Evolutionary conservation across 2,113 vertebrate species (phyloP), one percentile per base, ranked within the genome.

Genomic region (Actinemys pallida): DNA sequence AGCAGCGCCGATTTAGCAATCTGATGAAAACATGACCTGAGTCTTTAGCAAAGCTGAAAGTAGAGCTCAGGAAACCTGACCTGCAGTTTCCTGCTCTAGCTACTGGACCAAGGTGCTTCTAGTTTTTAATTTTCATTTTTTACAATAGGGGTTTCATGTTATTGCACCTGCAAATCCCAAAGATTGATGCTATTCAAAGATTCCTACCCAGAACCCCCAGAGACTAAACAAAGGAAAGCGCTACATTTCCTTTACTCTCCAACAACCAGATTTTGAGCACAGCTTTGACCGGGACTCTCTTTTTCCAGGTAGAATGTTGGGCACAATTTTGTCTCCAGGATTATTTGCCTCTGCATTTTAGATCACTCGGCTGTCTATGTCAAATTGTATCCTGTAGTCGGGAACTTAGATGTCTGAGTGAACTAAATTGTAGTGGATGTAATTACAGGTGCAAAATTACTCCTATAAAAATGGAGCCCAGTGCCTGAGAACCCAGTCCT

Each of bases 31-130:
- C 16, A 4, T 19, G 16, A 35, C 31, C 0, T 3, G 86, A 83
- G 59, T 96, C 82, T 93, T 90, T 94, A 81, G 39, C 88, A 88
- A 52, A 94, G 16, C 59, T 84, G 49, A 54, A 84, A 27, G 7
- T 84, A 86, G 65, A 87, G n/a, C 56, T 92, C 83, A 90, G 22
- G 50, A 80, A 80, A 25, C 89, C 80, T 93, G 88, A 87, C 45
- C 69, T 93, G 87, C 72, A 53, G 29, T 96, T 96, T 95, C 93
- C 52, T 92, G 78, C 72, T 62, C 35, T 75, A 54, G 84, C 75
- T 76, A 6, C 80, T 56, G 89, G 93, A 90, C 76, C 62, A 47
- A 90, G 93, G 52, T 84, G 11, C 3, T 9, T 86, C 93, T 84
- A 85, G 11, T 20, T 3, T 93, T 92, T 65, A 83, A 22, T 81